phyloP scores from a whole-genome alignment of 2,888 invertebrate genomes.

The Drosophila infuscata region DNA sequence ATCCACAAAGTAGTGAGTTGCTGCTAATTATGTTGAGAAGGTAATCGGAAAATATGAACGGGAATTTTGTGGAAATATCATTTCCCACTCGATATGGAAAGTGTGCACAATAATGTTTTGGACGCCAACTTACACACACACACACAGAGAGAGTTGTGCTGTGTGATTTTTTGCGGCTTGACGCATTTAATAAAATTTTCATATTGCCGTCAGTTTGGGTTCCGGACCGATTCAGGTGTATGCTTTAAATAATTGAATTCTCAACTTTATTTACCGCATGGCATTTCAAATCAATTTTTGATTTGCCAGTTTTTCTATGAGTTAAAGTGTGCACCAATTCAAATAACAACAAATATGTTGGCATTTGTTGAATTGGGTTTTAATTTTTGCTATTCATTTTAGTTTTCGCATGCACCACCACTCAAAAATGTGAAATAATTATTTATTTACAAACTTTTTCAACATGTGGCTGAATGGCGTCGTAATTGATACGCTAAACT shows the following conservation, averaged over 20 bases:
- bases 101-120: constrained; percentile 2
- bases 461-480: constrained; percentile 47
- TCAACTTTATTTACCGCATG: constrained; percentile 72
- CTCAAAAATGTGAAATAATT: constrained; percentile 53
- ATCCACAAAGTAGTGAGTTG: constrained; percentile 4
- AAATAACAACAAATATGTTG: constrained; percentile 10
- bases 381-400: constrained; percentile 24
- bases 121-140: background rate
- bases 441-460: constrained; percentile 67
- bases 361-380: constrained; percentile 30
- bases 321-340: constrained; percentile 17
- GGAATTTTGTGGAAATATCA: constrained; percentile 36
- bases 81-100: constrained; percentile 7
- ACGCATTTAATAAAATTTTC: constrained; percentile 75
- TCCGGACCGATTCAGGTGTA: constrained; percentile 20
- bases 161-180: constrained; percentile 55
- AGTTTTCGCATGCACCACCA: background rate
- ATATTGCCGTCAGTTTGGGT: constrained; percentile 56
- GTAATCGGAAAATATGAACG: constrained; percentile 26
- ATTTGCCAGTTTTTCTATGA: constrained; percentile 55
- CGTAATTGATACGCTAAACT: constrained; percentile 79
- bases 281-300: constrained; percentile 79
- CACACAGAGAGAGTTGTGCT: background rate
- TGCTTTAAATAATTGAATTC: constrained; percentile 70
- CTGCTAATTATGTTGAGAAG: constrained; percentile 21